Conservation (phyloP, 1,140 invertebrate species). For the Potamilus streckersoni region DNA sequence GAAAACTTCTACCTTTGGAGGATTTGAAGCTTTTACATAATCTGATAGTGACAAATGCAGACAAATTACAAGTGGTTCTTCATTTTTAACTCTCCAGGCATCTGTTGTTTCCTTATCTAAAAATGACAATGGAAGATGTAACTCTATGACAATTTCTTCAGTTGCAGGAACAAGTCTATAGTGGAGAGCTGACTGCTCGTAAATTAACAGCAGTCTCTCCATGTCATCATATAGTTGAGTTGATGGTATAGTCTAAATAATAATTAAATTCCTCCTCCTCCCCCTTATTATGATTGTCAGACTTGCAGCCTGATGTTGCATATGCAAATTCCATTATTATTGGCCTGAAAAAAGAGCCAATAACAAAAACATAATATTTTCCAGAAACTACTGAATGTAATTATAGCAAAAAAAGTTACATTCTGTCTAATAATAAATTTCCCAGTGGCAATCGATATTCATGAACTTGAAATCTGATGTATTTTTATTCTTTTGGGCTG, state of each 20-base stretch:
- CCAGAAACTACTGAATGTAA: too few species aligned
- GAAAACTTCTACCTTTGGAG: constrained; percentile 50
- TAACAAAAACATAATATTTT: too few species aligned
- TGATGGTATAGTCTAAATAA: constrained; percentile 17
- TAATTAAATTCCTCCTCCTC: constrained; percentile 1
- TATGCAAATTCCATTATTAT: constrained; percentile 10
- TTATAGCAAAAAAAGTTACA: too few species aligned
- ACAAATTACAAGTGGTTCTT: constrained; percentile 44
- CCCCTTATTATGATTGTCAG: constrained; percentile 7
- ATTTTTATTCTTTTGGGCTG: too few species aligned
- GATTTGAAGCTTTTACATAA: constrained; percentile 44
- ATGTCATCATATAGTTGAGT: constrained; percentile 34
- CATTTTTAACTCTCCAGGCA: constrained; percentile 45
- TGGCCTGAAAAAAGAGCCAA: constrained; percentile 15
- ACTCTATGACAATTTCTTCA: constrained; percentile 52
- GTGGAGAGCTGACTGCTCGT: constrained; percentile 31
- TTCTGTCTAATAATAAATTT: too few species aligned
- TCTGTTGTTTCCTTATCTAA: constrained; percentile 45
- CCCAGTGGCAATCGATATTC: too few species aligned
- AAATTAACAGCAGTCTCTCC: constrained; percentile 32
- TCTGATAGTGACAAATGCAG: constrained; percentile 43
- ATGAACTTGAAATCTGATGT: too few species aligned
- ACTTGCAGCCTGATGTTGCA: constrained; percentile 6
- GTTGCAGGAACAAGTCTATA: constrained; percentile 48
- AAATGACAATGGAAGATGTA: constrained; percentile 42